Base-by-base conservation (phyloP, 2,113 vertebrate species). In the Poeciliopsis occidentalis region DNA sequence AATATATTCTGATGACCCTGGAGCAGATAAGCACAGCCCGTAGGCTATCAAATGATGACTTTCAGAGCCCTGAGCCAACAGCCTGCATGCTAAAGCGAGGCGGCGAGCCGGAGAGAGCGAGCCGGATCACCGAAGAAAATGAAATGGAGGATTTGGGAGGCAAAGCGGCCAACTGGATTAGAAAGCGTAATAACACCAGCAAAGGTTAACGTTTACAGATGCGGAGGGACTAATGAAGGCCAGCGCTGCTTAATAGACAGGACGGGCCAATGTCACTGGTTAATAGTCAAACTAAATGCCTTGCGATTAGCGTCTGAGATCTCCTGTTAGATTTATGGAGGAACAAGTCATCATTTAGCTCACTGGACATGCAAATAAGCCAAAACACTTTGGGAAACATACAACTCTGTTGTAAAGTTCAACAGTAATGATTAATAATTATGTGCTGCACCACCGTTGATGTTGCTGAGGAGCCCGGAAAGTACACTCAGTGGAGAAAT, bases 31-130 rank as follows among this genome's bases (percentile, higher is more conserved):
- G 90, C 83, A 57, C 77, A 82, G 69, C 80, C 82, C 19, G 54
- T 65, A 78, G 64, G 87, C 88, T 87, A 91, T 85, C 84, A 89
- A 88, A 90, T 90, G 82, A 88, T 89, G 75, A 80, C 83, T 88
- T 75, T 85, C 85, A 80, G 61, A 81, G 85, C 83, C 76, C 60
- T 30, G 37, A 75, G 67, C 54, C 64, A 51, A 47, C 63, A 1
- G 63, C 63, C 76, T 84, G 88, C 80, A 79, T 82, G 80, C 77
- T 80, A 71, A 82, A 71, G 64, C 27, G 63, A 0, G 44, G 29
- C 2, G 39, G 39, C 32, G 39, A 64, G 65, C 39, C n/a, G 60
- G 60, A 68, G 34, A 73, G 64, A 32, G 63, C 11, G 26, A 84
- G 75, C 31, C 31, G 75, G 69, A 85, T 82, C 81, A 60, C 44